Evolutionary conservation across 2,797 vertebrate species (phyloP).

Genomic region (Bovichtus variegatus): DNA sequence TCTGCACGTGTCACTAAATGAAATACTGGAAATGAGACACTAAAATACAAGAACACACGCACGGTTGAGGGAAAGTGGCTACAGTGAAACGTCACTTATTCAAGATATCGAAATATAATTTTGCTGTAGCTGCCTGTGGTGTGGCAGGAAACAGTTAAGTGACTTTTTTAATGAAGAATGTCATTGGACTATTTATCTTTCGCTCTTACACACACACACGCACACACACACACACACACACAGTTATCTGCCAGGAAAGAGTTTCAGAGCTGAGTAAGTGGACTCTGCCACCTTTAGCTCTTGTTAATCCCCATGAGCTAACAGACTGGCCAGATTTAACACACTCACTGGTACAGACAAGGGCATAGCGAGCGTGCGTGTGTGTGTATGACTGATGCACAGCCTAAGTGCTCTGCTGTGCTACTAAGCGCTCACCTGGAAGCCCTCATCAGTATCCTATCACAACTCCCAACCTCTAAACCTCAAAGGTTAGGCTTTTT

Average conservation of each 20-base stretch:
- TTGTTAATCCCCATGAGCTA: slow-evolving; percentile 62
- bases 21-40: background rate
- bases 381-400: background rate
- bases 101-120: background rate
- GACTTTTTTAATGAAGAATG: slow-evolving; percentile 8
- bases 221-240: slow-evolving; percentile 17
- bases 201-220: background rate
- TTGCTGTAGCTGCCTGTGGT: too few relatives aligned
- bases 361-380: slow-evolving; percentile 18
- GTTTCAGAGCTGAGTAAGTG: slow-evolving; percentile 41
- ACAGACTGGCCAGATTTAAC: slow-evolving; percentile 42
- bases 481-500: background rate
- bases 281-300: slow-evolving; percentile 47
- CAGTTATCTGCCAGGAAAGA: slow-evolving; percentile 29
- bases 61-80: background rate
- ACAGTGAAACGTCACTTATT: background rate
- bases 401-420: slow-evolving; percentile 14
- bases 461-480: slow-evolving; percentile 19
- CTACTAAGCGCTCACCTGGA: slow-evolving; percentile 26
- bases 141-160: background rate
- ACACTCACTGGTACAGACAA: slow-evolving; percentile 24
- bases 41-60: background rate
- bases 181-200: background rate
- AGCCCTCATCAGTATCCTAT: slow-evolving; percentile 22
- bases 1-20: background rate